A percentile compares a stretch with the other conserved stretches of the same genome.
phyloP scores from a whole-genome alignment of 2,113 vertebrate genomes.

The Spizaetus ornatus region DNA sequence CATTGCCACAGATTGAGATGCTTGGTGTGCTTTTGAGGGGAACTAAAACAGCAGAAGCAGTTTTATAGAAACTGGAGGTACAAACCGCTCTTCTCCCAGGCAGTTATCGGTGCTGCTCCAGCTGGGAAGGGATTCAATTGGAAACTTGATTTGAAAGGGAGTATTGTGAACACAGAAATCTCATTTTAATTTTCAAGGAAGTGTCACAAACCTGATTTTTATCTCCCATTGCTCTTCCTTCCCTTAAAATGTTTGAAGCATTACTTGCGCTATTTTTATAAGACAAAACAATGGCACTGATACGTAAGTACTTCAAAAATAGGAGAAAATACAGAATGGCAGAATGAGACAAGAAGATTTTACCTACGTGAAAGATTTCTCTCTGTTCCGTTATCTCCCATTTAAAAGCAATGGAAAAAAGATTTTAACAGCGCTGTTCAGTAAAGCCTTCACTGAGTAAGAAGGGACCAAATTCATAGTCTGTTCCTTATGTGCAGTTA shows the following conservation, averaged over 20 bases:
- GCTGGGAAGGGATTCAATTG: background rate
- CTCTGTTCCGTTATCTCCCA: background rate
- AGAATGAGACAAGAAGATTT: background rate
- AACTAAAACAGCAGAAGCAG: background rate
- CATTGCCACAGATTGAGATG: background rate
- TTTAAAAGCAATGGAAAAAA: background rate
- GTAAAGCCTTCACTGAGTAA: background rate
- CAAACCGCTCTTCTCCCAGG: background rate
- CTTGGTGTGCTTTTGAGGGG: background rate
- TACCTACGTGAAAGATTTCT: background rate
- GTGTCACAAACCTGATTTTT: background rate
- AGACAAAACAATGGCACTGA: background rate
- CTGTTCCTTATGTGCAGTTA: background rate
- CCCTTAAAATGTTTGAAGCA: background rate
- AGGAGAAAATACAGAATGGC: background rate
- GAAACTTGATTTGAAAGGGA: background rate
- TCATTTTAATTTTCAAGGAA: background rate
- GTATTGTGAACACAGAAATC: background rate
- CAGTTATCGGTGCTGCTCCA: background rate
- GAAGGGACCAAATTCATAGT: background rate
- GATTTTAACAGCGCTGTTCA: background rate
- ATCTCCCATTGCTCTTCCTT: background rate
- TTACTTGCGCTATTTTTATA: background rate
- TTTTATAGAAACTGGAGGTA: background rate
- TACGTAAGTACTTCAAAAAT: background rate